phyloP scores from a whole-genome alignment of 2,797 vertebrate species.

The Gadopsis marmoratus region DNA sequence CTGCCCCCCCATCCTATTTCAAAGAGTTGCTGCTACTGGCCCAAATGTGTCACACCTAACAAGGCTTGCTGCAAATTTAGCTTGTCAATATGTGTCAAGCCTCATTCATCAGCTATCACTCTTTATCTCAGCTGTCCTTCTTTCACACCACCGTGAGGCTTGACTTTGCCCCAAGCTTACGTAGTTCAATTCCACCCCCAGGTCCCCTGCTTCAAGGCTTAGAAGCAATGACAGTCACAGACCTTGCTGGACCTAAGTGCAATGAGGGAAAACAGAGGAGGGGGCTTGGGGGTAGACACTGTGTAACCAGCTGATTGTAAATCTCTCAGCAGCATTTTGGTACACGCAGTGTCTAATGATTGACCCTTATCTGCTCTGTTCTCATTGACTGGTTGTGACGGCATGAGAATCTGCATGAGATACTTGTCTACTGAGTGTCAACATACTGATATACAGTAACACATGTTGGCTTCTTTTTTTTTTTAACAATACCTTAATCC shows the following conservation, averaged over 20 bases:
- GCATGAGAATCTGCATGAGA: conserved; percentile 67
- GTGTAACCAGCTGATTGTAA: conserved; percentile 48
- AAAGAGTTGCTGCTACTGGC: conserved; percentile 75
- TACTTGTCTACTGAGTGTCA: conserved; percentile 39
- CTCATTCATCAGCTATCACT: conserved; percentile 83
- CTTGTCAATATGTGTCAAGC: conserved; percentile 84
- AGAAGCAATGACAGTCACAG: conserved; percentile 69
- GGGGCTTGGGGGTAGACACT: not conserved
- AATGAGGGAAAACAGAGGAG: conserved; percentile 23
- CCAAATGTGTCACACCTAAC: conserved; percentile 86
- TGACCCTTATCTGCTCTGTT: conserved; percentile 52
- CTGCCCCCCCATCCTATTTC: conserved; percentile 66
- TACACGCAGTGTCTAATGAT: conserved; percentile 28
- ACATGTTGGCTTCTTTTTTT: not conserved
- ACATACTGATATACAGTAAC: conserved; percentile 55
- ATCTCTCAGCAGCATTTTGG: conserved; percentile 37
- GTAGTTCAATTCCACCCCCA: conserved; percentile 63
- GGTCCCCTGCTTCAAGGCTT: conserved; percentile 59
- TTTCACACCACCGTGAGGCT: conserved; percentile 71
- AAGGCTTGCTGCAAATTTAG: conserved; percentile 83
- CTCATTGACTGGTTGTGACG: conserved; percentile 47
- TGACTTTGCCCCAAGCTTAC: conserved; percentile 75
- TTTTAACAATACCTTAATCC: conserved; percentile 6
- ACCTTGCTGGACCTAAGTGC: conserved; percentile 60
- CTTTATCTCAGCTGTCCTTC: conserved; percentile 75